Evolutionary conservation across 2,797 vertebrate species (phyloP).

Genomic region (Anguilla pacifica): DNA sequence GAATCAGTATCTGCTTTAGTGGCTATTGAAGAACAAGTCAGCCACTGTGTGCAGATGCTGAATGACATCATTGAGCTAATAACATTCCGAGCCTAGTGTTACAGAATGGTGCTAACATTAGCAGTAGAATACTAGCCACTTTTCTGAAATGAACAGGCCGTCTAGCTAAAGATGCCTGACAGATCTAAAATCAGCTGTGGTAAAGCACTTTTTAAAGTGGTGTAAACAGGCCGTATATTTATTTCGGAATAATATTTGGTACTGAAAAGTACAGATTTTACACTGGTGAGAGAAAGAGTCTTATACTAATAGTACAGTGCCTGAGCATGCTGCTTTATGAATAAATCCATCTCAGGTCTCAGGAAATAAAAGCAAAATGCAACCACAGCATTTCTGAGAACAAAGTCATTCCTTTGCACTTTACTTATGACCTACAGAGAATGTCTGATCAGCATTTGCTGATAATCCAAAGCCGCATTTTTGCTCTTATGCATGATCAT

Average conservation of each 20-base stretch:
- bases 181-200: too few species aligned
- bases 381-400: conserved; percentile 4
- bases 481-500: background rate
- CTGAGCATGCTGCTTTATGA: conserved; percentile 6
- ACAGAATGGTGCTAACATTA: too few species aligned
- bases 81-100: too few species aligned
- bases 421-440: conserved; percentile 15
- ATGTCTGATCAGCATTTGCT: conserved; percentile 23
- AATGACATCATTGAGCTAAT: too few species aligned
- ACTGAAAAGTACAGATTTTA: background rate
- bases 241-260: background rate
- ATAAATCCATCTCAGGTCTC: background rate
- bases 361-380: background rate
- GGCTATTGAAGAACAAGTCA: too few species aligned
- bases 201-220: background rate
- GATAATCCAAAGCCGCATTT: conserved; percentile 8
- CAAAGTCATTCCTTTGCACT: conserved; percentile 8
- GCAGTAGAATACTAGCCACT: too few species aligned
- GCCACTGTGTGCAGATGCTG: too few species aligned
- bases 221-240: background rate
- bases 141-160: too few species aligned
- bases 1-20: too few species aligned
- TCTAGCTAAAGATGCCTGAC: too few species aligned
- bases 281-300: background rate
- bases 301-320: background rate